These are phyloP conservation scores for Eulemur rubriventer DNA, from an alignment of 2,797 vertebrate species.

Conservation along the genomic window DNA sequence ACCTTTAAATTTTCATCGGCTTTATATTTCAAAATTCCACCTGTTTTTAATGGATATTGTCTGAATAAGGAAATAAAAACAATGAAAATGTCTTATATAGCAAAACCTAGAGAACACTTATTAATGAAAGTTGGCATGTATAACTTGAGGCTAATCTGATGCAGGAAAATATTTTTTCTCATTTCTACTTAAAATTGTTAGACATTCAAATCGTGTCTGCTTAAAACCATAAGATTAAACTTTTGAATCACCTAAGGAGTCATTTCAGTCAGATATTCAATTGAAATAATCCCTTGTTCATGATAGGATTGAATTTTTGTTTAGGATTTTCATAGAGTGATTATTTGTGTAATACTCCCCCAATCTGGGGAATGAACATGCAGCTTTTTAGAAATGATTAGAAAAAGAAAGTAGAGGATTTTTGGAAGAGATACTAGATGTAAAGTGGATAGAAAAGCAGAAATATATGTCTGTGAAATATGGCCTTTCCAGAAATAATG, in stretches of 20 bases:
- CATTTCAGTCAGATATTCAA: neutral
- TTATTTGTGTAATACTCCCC: neutral
- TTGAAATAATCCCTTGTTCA: neutral
- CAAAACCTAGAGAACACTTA: slow-evolving; percentile 22
- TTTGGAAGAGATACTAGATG: neutral
- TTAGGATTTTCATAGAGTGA: neutral
- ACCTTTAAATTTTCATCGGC: slow-evolving; percentile 15
- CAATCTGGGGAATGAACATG: neutral
- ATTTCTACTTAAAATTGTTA: slow-evolving; percentile 48
- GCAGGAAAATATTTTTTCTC: slow-evolving; percentile 46
- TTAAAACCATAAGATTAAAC: slow-evolving; percentile 14
- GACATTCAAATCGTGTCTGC: slow-evolving; percentile 13
- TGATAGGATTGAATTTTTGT: neutral
- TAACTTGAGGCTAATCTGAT: slow-evolving; percentile 15
- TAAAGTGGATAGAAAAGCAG: neutral
- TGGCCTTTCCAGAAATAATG: neutral
- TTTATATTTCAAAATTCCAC: slow-evolving; percentile 56
- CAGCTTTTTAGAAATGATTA: neutral
- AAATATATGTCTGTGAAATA: neutral
- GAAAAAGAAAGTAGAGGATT: neutral
- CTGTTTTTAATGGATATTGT: slow-evolving; percentile 49
- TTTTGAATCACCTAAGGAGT: neutral
- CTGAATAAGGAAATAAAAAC: slow-evolving; percentile 43
- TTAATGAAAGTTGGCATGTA: slow-evolving; percentile 42
- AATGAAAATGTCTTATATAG: slow-evolving; percentile 40